Percentiles rank a stretch among this genome's conserved stretches.
Conservation (phyloP, 2,797 vertebrate genomes). For the Myiothlypis coronata region DNA sequence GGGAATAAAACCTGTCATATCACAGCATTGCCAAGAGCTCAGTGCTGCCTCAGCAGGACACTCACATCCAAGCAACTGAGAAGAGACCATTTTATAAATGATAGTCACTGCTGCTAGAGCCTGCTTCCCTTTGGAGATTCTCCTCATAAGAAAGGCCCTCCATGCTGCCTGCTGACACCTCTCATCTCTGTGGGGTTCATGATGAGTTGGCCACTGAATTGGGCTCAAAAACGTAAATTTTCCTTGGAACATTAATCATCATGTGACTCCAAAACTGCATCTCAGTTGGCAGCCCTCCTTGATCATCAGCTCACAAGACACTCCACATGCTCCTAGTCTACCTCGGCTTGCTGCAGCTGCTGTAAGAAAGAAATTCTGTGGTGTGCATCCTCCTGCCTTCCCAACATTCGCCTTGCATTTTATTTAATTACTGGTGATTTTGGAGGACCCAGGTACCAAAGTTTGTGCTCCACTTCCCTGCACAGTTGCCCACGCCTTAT, state of each 20-base stretch:
- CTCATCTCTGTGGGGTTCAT: not conserved
- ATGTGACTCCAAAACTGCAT: not conserved
- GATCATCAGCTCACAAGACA: rapidly evolving
- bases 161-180: not conserved
- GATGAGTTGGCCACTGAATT: not conserved
- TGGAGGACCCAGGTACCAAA: not conserved
- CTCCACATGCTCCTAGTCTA: not conserved
- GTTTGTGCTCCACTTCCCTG: not conserved
- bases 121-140: not conserved
- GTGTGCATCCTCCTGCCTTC: rapidly evolving
- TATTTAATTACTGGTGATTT: not conserved
- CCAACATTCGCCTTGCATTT: not conserved
- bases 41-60: not conserved
- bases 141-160: not conserved
- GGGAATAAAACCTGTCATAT: not conserved
- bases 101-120: not conserved
- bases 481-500: rapidly evolving
- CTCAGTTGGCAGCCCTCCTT: rapidly evolving
- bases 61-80: not conserved
- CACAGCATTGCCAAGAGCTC: not conserved
- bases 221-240: not conserved
- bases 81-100: not conserved
- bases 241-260: not conserved
- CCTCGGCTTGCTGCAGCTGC: not conserved
- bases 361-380: not conserved